Conservation (phyloP, 2,888 invertebrate species). For the Agonum fuliginosum region DNA sequence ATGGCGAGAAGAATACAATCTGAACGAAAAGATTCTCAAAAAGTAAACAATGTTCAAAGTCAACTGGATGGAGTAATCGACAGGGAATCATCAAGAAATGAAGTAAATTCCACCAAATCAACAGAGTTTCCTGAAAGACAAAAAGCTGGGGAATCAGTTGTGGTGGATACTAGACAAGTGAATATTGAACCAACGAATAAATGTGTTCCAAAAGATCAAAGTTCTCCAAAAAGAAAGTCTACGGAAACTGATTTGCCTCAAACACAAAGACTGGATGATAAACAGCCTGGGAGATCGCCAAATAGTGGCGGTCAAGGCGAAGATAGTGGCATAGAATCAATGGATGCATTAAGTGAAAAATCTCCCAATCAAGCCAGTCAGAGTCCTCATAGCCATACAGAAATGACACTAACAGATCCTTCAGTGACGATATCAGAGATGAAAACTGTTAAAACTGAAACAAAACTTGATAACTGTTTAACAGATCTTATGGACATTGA, state of each 20-base stretch:
- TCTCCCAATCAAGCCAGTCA: constrained; percentile 90
- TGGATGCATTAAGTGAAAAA: constrained; percentile 95
- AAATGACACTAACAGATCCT: constrained; percentile 69
- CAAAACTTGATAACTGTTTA: constrained; percentile 70
- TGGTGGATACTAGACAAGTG: constrained; percentile 42
- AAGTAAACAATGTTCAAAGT: constrained; percentile 51
- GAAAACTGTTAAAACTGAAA: constrained; percentile 49
- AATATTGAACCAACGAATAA: neutral
- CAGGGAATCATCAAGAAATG: constrained; percentile 66
- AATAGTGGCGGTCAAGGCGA: constrained; percentile 80
- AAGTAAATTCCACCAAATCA: constrained; percentile 69
- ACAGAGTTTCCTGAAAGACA: constrained; percentile 35
- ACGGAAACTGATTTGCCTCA: constrained; percentile 45
- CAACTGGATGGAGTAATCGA: constrained; percentile 64
- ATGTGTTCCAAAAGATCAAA: neutral
- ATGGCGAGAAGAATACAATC: constrained; percentile 26
- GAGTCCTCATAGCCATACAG: constrained; percentile 78
- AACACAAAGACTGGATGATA: constrained; percentile 62
- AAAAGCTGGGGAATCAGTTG: constrained; percentile 29
- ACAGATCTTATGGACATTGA: constrained; percentile 80
- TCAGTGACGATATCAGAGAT: constrained; percentile 60
- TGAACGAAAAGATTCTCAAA: constrained; percentile 36
- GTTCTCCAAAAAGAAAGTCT: constrained; percentile 41
- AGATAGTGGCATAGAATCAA: constrained; percentile 93
- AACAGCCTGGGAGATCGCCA: constrained; percentile 69